Evolutionary conservation across 35 echinoderm and acorn worm genomes (phyloP).

Genomic region (Nesometra sesokonis): DNA sequence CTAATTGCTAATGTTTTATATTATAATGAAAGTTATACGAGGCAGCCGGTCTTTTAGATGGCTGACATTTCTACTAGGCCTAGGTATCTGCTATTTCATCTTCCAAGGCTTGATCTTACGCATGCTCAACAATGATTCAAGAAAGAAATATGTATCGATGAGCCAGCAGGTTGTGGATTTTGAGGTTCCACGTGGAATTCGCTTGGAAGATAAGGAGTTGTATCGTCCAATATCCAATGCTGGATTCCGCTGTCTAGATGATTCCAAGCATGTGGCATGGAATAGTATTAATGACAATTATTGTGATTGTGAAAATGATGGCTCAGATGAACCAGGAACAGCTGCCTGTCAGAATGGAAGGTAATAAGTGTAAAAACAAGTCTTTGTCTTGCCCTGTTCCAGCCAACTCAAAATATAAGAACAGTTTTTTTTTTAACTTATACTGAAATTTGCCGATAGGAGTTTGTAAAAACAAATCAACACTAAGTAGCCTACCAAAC

Average conservation of each 20-base stretch:
- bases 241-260: slow-evolving; percentile 41
- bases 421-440: too few relatives aligned
- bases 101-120: neutral
- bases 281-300: slow-evolving; percentile 78
- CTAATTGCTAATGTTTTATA: too few relatives aligned
- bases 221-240: slow-evolving; percentile 37
- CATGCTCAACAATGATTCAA: neutral
- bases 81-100: neutral
- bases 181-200: slow-evolving; percentile 12
- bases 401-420: too few relatives aligned
- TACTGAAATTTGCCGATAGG: too few relatives aligned
- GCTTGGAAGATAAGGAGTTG: slow-evolving; percentile 13
- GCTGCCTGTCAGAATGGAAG: slow-evolving; percentile 77
- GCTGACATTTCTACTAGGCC: neutral
- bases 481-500: too few relatives aligned
- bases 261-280: slow-evolving; percentile 25
- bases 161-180: neutral
- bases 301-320: slow-evolving; percentile 75
- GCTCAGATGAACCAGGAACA: slow-evolving; percentile 86
- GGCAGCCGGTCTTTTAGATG: neutral
- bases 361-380: slow-evolving; percentile 21
- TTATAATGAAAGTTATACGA: neutral
- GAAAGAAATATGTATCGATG: neutral
- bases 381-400: too few relatives aligned
- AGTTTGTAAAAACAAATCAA: too few relatives aligned